These are phyloP conservation scores for Unio pictorum DNA, from an alignment of 2,888 invertebrate genomes.

Conservation along the genomic window DNA sequence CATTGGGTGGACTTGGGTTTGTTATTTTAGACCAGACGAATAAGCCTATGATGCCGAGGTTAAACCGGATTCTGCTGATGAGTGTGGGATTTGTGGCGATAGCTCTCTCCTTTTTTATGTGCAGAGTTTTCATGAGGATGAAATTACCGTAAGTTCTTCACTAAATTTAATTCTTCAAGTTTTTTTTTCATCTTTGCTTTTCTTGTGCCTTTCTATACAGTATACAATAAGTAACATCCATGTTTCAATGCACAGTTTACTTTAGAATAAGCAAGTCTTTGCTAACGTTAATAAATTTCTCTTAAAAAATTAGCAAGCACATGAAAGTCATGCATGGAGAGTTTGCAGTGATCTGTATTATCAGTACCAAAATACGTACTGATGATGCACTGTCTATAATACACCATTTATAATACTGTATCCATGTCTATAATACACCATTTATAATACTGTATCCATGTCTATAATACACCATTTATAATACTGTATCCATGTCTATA, in stretches of 20 bases:
- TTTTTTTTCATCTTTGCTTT: neutral
- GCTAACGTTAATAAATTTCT: no score
- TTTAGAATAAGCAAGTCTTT: no score
- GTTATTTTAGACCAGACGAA: constrained; percentile 96
- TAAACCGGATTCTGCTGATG: constrained; percentile 90
- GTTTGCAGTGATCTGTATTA: no score
- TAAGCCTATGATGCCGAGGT: constrained; percentile 85
- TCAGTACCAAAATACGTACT: no score
- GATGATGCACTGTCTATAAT: no score
- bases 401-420: no score
- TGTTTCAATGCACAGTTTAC: neutral
- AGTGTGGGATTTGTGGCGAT: constrained; percentile 93
- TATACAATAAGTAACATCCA: neutral
- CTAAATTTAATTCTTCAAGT: neutral
- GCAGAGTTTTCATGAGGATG: constrained; percentile 99
- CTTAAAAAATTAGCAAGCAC: no score
- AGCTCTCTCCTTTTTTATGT: constrained; percentile 93
- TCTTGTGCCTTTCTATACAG: neutral
- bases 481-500: no score
- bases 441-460: no score
- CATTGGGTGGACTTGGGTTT: constrained; percentile 95
- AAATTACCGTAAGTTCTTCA: constrained; percentile 82
- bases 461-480: no score
- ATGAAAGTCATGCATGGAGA: no score
- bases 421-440: no score